Evolutionary conservation across 2,888 invertebrate genomes (phyloP).

Genomic region (Xestia ashworthii): DNA sequence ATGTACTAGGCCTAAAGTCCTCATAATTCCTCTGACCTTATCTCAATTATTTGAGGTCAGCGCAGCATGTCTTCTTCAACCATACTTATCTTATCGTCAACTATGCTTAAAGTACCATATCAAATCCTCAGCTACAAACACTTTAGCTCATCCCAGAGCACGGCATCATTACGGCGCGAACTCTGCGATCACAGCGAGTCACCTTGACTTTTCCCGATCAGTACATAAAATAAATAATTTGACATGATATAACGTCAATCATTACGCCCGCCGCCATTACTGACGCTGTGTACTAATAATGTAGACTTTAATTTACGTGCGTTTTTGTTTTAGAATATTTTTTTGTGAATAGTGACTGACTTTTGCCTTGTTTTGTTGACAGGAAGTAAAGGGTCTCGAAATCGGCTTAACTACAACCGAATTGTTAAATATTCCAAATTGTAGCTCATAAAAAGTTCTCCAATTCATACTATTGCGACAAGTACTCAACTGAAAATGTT

Average conservation of each 20-base stretch:
- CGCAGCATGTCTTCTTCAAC: too few relatives aligned
- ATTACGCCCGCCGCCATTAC: constrained; percentile 76
- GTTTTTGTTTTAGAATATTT: constrained; percentile 61
- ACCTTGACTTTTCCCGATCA: constrained; percentile 90
- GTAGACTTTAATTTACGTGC: constrained; percentile 68
- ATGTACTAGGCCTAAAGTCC: not conserved
- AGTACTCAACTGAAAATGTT: not conserved
- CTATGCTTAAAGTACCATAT: constrained; percentile 31
- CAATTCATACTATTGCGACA: too few relatives aligned
- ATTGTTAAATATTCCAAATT: not conserved
- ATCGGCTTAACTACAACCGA: not conserved
- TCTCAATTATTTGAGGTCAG: too few relatives aligned
- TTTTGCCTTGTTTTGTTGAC: not conserved
- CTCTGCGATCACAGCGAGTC: constrained; percentile 79
- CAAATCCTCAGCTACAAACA: constrained; percentile 64
- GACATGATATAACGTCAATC: constrained; percentile 87
- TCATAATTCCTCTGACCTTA: too few relatives aligned
- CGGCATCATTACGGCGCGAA: constrained; percentile 77
- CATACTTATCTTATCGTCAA: too few relatives aligned
- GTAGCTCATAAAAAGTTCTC: too few relatives aligned
- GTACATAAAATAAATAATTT: constrained; percentile 85
- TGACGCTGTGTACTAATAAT: constrained; percentile 67
- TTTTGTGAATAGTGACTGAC: not conserved
- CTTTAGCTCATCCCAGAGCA: constrained; percentile 38
- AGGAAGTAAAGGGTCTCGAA: not conserved